These are phyloP conservation scores for Pseudococcus viburni DNA, from an alignment of 2,888 invertebrate species.

Conservation along the genomic window DNA sequence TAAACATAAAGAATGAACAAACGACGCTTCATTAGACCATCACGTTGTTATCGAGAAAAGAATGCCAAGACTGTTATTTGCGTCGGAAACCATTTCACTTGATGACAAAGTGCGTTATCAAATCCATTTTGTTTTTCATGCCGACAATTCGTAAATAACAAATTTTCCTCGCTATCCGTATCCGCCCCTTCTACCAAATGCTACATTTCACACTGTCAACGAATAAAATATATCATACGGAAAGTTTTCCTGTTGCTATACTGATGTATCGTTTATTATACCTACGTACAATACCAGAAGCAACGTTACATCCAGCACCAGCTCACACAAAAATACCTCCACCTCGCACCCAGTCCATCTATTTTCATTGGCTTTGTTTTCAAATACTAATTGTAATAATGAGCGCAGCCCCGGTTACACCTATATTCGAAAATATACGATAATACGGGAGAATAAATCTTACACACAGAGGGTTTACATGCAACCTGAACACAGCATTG, in stretches of 20 bases:
- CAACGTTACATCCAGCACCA: not conserved
- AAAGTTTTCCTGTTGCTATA: conserved; percentile 55
- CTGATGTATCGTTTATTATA: conserved; percentile 50
- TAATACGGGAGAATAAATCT: conserved; percentile 14
- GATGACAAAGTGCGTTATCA: conserved; percentile 55
- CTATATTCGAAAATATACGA: not conserved
- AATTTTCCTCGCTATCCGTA: conserved; percentile 49
- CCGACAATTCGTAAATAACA: conserved; percentile 55
- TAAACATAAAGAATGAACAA: conserved; percentile 39
- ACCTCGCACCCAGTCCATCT: not conserved
- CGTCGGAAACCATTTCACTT: conserved; percentile 41
- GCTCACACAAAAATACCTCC: not conserved
- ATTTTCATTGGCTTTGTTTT: conserved; percentile 37
- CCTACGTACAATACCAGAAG: not conserved
- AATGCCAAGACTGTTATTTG: not conserved
- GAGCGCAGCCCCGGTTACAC: not conserved
- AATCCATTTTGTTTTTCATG: conserved; percentile 54
- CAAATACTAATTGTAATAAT: conserved; percentile 46
- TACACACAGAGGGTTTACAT: not conserved
- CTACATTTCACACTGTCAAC: conserved; percentile 55
- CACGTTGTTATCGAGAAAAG: conserved; percentile 45
- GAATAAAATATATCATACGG: conserved; percentile 54
- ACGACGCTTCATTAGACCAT: conserved; percentile 52
- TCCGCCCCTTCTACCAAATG: conserved; percentile 44
- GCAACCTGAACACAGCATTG: not conserved